These are phyloP conservation scores for Agelaius phoeniceus DNA, from an alignment of 2,113 vertebrate species.

Conservation along the genomic window DNA sequence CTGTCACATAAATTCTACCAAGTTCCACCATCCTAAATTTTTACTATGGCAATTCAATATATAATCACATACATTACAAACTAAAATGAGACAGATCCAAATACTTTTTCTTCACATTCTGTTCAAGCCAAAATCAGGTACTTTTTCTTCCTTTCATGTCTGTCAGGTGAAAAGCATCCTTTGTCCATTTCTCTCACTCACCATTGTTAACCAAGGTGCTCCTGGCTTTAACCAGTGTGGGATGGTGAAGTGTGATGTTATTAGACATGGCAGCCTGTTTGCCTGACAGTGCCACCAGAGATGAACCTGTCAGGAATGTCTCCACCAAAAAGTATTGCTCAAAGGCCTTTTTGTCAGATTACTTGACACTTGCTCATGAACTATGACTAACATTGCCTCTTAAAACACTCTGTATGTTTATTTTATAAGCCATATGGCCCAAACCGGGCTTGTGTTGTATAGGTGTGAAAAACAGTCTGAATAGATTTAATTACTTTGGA, in stretches of 20 bases:
- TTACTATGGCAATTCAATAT: neutral
- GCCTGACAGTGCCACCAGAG: neutral
- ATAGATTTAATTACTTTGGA: slow-evolving; percentile 40
- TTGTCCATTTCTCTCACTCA: neutral
- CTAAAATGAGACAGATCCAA: neutral
- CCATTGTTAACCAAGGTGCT: rapidly evolving
- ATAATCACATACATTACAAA: neutral
- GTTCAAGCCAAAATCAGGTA: neutral
- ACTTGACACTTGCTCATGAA: slow-evolving; percentile 31
- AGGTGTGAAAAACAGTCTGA: slow-evolving; percentile 19
- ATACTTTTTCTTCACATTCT: neutral
- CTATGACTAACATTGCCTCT: slow-evolving; percentile 13
- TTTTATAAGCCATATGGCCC: slow-evolving; percentile 51
- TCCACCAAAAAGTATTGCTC: neutral
- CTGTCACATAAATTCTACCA: neutral
- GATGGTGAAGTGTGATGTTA: neutral
- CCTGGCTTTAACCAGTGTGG: neutral
- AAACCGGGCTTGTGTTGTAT: neutral
- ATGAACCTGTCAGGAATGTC: neutral
- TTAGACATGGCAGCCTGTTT: neutral
- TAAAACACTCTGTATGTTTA: slow-evolving; percentile 29
- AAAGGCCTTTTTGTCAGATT: slow-evolving; percentile 7
- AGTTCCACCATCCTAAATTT: neutral
- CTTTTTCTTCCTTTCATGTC: neutral
- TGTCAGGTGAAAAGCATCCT: neutral